Conservation (phyloP, 2,797 vertebrate genomes). For the Neoniphon sammara region DNA sequence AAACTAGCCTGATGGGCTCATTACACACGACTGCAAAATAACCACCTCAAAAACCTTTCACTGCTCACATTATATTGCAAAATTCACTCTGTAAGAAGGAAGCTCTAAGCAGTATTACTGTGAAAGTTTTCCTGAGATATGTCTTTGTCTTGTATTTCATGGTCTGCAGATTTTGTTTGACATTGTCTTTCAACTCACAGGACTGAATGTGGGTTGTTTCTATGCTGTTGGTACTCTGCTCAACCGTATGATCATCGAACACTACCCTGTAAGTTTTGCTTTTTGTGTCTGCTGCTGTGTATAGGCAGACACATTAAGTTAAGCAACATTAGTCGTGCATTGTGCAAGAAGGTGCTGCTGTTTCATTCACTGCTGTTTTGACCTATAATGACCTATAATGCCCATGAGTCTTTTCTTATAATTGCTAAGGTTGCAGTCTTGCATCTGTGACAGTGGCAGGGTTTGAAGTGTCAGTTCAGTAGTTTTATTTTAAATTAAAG, state of each 20-base stretch:
- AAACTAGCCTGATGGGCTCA: slow-evolving; percentile 27
- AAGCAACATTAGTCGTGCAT: not conserved
- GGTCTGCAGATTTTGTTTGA: slow-evolving; percentile 17
- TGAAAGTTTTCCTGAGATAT: not conserved
- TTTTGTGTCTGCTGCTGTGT: not conserved
- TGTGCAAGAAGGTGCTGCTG: not conserved
- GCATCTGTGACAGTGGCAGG: too few species aligned
- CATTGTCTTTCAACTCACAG: slow-evolving; percentile 73
- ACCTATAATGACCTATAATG: not conserved
- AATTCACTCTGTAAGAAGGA: not conserved
- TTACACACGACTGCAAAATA: slow-evolving; percentile 3
- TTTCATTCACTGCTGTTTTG: not conserved
- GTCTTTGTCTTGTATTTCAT: not conserved
- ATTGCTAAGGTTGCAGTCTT: too few species aligned
- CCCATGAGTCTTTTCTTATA: too few species aligned
- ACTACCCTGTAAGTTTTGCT: slow-evolving; percentile 89
- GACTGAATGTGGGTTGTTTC: slow-evolving; percentile 94
- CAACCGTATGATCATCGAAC: slow-evolving; percentile 90
- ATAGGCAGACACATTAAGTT: not conserved
- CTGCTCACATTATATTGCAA: not conserved
- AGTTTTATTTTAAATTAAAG: too few species aligned
- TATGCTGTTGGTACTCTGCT: slow-evolving; percentile 93
- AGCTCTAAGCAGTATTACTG: not conserved
- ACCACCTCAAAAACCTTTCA: too few species aligned
- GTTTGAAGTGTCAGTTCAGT: too few species aligned